Evolutionary conservation across 2,113 vertebrate genomes (phyloP).

Genomic region (Pygoscelis antarcticus): DNA sequence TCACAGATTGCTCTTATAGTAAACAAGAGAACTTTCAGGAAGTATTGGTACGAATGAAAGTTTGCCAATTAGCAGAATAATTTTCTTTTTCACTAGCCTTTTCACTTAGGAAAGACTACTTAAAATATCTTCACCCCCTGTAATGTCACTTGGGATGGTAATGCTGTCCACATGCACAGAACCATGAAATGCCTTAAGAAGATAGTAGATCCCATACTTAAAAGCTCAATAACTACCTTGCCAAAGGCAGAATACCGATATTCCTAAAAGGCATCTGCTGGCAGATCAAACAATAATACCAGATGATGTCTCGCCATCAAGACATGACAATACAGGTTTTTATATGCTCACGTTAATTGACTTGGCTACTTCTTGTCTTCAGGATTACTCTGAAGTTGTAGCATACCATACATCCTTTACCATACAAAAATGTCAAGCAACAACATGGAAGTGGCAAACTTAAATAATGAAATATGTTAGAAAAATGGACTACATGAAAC

Average conservation of each 20-base stretch:
- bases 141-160: background rate
- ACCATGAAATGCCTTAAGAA: background rate
- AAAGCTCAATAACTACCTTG: background rate
- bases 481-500: background rate
- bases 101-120: background rate
- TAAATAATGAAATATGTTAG: background rate
- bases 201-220: background rate
- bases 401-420: background rate
- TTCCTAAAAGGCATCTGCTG: background rate
- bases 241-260: background rate
- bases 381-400: background rate
- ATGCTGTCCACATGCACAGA: background rate
- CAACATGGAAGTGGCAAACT: background rate
- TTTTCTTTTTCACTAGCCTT: background rate
- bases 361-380: background rate
- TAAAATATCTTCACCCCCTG: background rate
- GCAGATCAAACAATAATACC: background rate
- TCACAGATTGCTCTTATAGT: background rate
- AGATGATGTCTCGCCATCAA: background rate
- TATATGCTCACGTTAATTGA: background rate
- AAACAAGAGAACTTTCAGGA: background rate
- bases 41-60: background rate
- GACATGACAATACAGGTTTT: background rate
- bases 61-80: background rate
- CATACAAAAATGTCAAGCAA: background rate